A percentile compares a stretch with the other conserved stretches of the same genome.
Evolutionary conservation across 2,888 invertebrate genomes (phyloP).

Genomic region (Caenorhabditis becei): DNA sequence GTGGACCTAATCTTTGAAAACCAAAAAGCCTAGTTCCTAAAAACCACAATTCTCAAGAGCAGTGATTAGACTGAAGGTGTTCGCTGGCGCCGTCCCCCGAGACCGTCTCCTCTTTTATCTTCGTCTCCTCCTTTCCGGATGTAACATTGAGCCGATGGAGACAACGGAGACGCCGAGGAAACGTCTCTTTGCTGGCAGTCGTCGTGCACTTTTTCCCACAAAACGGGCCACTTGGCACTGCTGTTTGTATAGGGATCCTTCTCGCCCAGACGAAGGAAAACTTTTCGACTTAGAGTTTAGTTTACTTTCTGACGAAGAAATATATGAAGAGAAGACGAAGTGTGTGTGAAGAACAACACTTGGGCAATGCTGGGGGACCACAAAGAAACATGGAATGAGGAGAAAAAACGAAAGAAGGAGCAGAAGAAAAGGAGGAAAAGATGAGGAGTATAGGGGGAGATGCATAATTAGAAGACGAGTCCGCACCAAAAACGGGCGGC

Average conservation of each 20-base stretch:
- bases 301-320: conserved; percentile 33
- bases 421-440: conserved; percentile 23
- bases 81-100: conserved; percentile 30
- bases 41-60: too few relatives aligned
- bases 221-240: conserved; percentile 49
- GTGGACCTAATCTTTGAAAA: too few relatives aligned
- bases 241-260: conserved; percentile 37
- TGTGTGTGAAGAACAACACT: conserved; percentile 43
- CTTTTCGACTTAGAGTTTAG: conserved; percentile 37
- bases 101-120: conserved; percentile 14
- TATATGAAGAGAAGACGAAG: conserved; percentile 28
- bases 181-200: conserved; percentile 26
- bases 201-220: conserved; percentile 52
- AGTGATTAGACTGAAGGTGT: not conserved
- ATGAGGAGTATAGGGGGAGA: conserved; percentile 35
- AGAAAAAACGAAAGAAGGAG: conserved; percentile 17
- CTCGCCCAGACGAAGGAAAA: conserved; percentile 19
- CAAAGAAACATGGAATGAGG: conserved; percentile 58
- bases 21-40: too few relatives aligned
- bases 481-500: conserved; percentile 33
- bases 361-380: conserved; percentile 9
- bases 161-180: conserved; percentile 10
- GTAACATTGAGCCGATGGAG: conserved; percentile 25
- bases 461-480: conserved; percentile 59
- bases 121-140: conserved; percentile 29